These are phyloP conservation scores for Diadumene lineata DNA, from an alignment of 92 coral and sea anemone genomes.

Conservation along the genomic window DNA sequence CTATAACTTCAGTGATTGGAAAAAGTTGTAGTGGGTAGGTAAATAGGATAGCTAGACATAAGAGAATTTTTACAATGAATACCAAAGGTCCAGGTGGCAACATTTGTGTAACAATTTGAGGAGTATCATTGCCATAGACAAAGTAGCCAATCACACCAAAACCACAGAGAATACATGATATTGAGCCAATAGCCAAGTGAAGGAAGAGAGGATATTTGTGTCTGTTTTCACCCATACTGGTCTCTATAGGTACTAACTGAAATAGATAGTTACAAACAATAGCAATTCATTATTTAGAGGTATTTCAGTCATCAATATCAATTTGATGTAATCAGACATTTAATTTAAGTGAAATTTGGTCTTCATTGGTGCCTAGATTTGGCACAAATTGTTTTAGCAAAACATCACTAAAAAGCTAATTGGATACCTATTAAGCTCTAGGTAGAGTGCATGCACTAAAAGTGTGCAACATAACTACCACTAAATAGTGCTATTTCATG, in stretches of 20 bases:
- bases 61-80: conserved; percentile 55
- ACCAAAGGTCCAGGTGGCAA: conserved; percentile 77
- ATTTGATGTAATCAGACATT: too few species aligned
- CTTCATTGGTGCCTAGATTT: too few species aligned
- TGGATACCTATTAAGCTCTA: too few species aligned
- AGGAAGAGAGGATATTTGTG: conserved; percentile 74
- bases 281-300: too few species aligned
- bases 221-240: conserved; percentile 95
- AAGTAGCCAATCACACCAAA: conserved; percentile 88
- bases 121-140: conserved; percentile 70
- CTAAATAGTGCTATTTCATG: too few species aligned
- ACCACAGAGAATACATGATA: conserved; percentile 70
- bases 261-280: neutral
- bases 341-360: too few species aligned
- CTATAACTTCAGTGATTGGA: conserved; percentile 83
- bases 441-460: too few species aligned
- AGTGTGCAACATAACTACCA: too few species aligned
- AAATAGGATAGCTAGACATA: conserved; percentile 79
- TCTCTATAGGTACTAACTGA: conserved; percentile 76
- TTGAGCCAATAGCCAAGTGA: conserved; percentile 74
- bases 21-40: conserved; percentile 90
- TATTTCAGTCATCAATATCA: too few species aligned
- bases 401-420: too few species aligned
- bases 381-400: too few species aligned
- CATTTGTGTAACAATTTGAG: conserved; percentile 75